Conservation (phyloP, 2,113 vertebrate species). For the Nothocercus julius region DNA sequence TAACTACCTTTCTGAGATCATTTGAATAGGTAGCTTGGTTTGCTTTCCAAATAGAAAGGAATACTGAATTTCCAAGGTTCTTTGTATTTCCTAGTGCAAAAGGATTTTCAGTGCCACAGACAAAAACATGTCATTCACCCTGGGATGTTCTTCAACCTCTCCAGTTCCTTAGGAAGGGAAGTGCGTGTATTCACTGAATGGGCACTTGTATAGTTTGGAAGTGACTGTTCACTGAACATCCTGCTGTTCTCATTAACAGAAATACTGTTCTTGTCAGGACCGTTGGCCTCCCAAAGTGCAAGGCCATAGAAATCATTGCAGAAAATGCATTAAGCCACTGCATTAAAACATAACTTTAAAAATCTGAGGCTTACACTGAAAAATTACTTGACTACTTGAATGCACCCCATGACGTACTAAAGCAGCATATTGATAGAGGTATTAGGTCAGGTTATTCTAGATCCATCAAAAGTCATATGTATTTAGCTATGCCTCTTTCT, state of each 20-base stretch:
- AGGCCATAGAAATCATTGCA: not conserved
- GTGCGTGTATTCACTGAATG: not conserved
- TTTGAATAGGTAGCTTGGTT: slow-evolving; percentile 4
- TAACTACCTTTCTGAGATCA: not conserved
- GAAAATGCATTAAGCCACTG: not conserved
- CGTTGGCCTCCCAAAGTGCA: not conserved
- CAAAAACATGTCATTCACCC: slow-evolving; percentile 6
- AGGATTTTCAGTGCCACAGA: not conserved
- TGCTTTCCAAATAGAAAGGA: slow-evolving; percentile 5
- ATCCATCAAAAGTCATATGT: accelerated
- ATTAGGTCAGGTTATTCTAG: not conserved
- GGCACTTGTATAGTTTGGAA: not conserved
- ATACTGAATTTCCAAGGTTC: slow-evolving; percentile 27
- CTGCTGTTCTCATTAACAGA: not conserved
- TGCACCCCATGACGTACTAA: not conserved
- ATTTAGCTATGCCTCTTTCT: not conserved
- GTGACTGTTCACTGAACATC: not conserved
- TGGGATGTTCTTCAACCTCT: slow-evolving; percentile 27
- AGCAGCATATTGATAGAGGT: not conserved
- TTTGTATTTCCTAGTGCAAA: slow-evolving; percentile 40
- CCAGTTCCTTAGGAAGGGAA: not conserved
- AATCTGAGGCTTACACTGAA: not conserved
- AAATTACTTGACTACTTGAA: not conserved
- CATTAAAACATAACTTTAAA: not conserved
- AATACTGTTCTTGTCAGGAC: not conserved